Evolutionary conservation across 1,140 invertebrate species (phyloP).

Genomic region (Eulimnadia texana): DNA sequence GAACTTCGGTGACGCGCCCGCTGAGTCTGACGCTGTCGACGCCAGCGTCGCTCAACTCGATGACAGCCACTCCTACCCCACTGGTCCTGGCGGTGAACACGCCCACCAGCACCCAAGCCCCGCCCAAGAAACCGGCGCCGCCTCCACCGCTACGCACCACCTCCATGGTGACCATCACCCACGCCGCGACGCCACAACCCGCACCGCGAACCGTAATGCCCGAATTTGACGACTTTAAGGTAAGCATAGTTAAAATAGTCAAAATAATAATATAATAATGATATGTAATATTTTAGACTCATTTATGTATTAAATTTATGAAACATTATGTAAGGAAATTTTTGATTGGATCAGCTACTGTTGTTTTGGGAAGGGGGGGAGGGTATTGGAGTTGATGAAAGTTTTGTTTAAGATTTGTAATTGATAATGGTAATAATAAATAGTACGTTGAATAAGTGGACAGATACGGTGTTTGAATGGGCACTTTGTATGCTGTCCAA

Average conservation of each 20-base stretch:
- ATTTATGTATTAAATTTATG: too few relatives aligned
- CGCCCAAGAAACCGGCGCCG: constrained; percentile 34
- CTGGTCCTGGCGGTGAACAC: constrained; percentile 1
- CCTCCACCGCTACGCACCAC: constrained; percentile 26
- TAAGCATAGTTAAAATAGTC: constrained; percentile 1
- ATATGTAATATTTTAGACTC: too few relatives aligned
- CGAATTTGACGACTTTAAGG: constrained; percentile 10
- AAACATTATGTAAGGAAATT: too few relatives aligned
- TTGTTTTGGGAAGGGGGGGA: too few relatives aligned
- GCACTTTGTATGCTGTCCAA: too few relatives aligned
- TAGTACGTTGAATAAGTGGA: too few relatives aligned
- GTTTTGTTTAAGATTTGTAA: too few relatives aligned
- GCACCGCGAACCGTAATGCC: not conserved
- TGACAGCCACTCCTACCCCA: constrained; percentile 13
- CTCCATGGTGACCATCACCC: constrained; percentile 8
- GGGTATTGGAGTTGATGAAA: too few relatives aligned
- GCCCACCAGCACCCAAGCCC: constrained; percentile 32
- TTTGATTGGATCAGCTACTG: too few relatives aligned
- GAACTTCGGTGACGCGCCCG: constrained; percentile 56
- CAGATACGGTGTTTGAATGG: too few relatives aligned
- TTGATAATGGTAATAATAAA: too few relatives aligned
- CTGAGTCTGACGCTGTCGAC: constrained; percentile 26
- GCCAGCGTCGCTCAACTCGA: not conserved
- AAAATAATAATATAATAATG: too few relatives aligned
- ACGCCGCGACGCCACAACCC: not conserved